A percentile compares a stretch with the other conserved stretches of the same genome.
These are phyloP conservation scores for Macroramphosus scolopax DNA, from an alignment of 2,797 vertebrate genomes.

Conservation along the genomic window DNA sequence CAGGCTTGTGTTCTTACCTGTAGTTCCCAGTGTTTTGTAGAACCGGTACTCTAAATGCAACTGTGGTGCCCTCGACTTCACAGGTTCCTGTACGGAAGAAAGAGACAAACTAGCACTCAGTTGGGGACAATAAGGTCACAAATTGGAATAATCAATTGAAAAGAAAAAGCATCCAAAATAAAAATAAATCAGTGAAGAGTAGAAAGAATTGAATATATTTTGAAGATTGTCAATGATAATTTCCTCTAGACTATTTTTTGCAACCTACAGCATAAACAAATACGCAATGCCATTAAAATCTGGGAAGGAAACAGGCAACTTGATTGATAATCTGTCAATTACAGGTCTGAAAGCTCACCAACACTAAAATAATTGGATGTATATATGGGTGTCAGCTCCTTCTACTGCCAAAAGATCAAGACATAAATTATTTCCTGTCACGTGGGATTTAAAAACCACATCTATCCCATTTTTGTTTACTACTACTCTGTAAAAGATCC, in stretches of 20 bases:
- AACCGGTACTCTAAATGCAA: slow-evolving; percentile 99
- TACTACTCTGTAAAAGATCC: no score
- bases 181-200: no score
- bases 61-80: slow-evolving; percentile 97
- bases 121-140: slow-evolving; percentile 10
- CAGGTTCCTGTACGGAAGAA: slow-evolving; percentile 87
- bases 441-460: neutral
- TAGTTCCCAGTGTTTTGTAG: slow-evolving; percentile 96
- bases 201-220: no score
- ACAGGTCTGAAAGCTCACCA: neutral
- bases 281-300: no score
- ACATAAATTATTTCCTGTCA: neutral
- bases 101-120: slow-evolving; percentile 29
- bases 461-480: neutral
- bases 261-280: no score
- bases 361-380: neutral
- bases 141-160: neutral
- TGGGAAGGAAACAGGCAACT: slow-evolving; percentile 15
- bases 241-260: no score
- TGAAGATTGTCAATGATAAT: no score
- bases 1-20: slow-evolving; percentile 79
- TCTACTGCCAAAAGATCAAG: neutral
- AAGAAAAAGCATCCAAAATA: neutral
- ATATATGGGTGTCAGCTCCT: neutral
- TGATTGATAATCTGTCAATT: neutral